These are phyloP conservation scores for Spodoptera frugiperda DNA, from an alignment of 1,140 invertebrate species.

Conservation along the genomic window DNA sequence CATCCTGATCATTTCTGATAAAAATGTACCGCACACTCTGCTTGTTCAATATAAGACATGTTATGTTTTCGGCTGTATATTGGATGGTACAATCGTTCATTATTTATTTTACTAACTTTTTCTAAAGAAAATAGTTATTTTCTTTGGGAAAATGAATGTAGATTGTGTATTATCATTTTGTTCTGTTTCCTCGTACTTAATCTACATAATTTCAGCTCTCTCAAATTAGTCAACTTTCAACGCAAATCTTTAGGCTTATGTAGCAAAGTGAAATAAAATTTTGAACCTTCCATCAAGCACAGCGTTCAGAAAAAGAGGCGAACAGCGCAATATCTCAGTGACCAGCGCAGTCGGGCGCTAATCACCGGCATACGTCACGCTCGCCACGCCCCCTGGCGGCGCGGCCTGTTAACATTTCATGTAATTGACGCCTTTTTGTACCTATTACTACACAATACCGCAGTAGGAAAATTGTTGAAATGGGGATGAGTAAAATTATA, in stretches of 20 bases:
- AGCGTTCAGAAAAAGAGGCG: slow-evolving; percentile 18
- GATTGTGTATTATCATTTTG: too few species aligned
- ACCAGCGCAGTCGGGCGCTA: slow-evolving; percentile 24
- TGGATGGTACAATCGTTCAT: neutral
- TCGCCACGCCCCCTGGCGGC: neutral
- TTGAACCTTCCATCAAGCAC: neutral
- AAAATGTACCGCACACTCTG: neutral
- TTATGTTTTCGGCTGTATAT: neutral
- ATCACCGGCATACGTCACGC: slow-evolving; percentile 30
- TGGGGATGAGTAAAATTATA: too few species aligned
- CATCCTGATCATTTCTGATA: neutral
- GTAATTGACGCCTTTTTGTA: slow-evolving; percentile 20
- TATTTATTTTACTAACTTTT: too few species aligned
- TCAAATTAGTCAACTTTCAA: too few species aligned
- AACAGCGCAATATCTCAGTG: slow-evolving; percentile 27
- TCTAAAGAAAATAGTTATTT: too few species aligned
- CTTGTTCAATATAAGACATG: neutral
- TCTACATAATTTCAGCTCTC: too few species aligned
- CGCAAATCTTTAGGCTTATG: too few species aligned
- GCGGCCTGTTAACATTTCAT: neutral
- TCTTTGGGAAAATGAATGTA: too few species aligned
- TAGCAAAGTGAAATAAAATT: too few species aligned
- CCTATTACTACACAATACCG: neutral
- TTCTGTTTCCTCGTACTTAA: too few species aligned
- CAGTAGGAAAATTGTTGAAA: too few species aligned